A percentile compares a stretch with the other conserved stretches of the same genome.
Evolutionary conservation across 37 sponge, comb jelly and placozoan genomes (phyloP).

Genomic region (Petrosia ficiformis): DNA sequence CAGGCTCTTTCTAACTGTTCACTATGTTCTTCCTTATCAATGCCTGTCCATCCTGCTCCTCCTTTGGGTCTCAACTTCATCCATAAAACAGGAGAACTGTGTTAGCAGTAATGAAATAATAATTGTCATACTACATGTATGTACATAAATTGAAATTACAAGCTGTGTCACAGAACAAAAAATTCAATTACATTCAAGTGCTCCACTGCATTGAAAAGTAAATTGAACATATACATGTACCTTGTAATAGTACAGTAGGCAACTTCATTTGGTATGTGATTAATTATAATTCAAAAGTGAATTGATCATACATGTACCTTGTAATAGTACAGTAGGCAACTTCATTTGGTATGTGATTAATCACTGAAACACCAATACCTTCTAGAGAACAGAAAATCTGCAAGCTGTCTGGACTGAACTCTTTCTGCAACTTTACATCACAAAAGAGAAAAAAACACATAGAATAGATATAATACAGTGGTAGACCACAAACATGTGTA

Average conservation of each 20-base stretch:
- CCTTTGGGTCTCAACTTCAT: background rate
- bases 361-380: conserved; percentile 15
- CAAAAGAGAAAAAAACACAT: background rate
- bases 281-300: too few species aligned
- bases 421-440: background rate
- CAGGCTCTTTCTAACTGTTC: conserved; percentile 7
- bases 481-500: background rate
- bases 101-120: background rate
- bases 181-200: too few species aligned
- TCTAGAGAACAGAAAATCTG: conserved; percentile 26
- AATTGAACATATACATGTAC: too few species aligned
- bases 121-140: background rate
- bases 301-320: too few species aligned
- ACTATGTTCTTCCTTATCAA: conserved; percentile 2
- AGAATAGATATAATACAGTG: background rate
- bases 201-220: too few species aligned
- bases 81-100: conserved; percentile 31
- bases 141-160: too few species aligned
- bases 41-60: background rate
- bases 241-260: conserved; percentile 7
- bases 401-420: background rate
- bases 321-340: conserved; percentile 10
- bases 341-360: conserved; percentile 7
- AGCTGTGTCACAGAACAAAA: too few species aligned
- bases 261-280: conserved; percentile 1